phyloP scores from a whole-genome alignment of 2,888 invertebrate species.

The Sminthurides aquaticus region DNA sequence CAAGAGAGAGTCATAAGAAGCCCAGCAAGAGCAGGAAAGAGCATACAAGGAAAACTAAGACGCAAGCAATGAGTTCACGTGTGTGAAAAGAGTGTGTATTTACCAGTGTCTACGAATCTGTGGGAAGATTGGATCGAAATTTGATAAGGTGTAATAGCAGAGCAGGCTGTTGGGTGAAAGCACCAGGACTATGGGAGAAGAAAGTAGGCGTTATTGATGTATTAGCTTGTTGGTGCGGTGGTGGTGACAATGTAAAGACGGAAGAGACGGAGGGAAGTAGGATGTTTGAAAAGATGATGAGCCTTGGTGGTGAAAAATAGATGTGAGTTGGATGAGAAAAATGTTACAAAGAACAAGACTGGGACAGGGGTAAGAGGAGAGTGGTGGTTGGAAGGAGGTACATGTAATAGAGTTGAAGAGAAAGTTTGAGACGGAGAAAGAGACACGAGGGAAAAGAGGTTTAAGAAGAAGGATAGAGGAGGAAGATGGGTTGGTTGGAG shows the following conservation, averaged over 20 bases:
- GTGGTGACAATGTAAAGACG: not conserved
- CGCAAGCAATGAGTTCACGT: too few relatives aligned
- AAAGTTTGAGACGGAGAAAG: not conserved
- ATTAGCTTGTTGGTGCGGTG: not conserved
- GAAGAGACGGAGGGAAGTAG: not conserved
- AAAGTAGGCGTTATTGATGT: not conserved
- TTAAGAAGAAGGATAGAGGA: not conserved
- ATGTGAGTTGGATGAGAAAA: not conserved
- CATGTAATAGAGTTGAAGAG: not conserved
- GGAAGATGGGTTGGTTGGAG: too few relatives aligned
- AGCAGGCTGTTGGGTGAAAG: not conserved
- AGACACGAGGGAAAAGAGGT: not conserved
- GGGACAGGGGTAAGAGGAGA: not conserved
- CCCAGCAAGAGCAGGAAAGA: too few relatives aligned
- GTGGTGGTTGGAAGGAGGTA: too few relatives aligned
- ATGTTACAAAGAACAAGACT: not conserved
- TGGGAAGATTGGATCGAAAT: not conserved
- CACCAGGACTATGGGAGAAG: not conserved
- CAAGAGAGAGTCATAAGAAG: too few relatives aligned
- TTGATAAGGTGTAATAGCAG: not conserved
- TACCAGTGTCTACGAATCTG: not conserved
- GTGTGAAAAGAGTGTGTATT: too few relatives aligned
- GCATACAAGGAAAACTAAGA: too few relatives aligned
- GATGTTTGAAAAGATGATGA: not conserved
- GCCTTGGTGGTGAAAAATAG: not conserved